Conservation (phyloP, 2,113 vertebrate genomes). For the Oenanthe melanoleuca region DNA sequence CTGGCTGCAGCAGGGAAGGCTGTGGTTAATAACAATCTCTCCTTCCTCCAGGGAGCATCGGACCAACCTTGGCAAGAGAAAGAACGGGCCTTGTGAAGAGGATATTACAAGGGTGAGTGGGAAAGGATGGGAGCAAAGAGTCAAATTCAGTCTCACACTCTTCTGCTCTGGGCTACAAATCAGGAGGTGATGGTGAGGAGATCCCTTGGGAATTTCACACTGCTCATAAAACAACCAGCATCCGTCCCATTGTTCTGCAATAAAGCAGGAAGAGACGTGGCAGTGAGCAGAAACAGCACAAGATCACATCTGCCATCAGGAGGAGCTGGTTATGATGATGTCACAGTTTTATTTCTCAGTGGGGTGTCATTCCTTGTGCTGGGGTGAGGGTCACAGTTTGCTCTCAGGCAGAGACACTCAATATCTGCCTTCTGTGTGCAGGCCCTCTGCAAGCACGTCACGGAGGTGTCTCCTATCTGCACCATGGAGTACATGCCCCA, state of each 20-base stretch:
- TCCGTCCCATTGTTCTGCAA: not conserved
- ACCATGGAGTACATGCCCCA: not conserved
- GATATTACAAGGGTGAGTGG: constrained; percentile 38
- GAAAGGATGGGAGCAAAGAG: not conserved
- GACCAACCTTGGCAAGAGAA: constrained; percentile 16
- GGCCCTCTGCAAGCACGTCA: not conserved
- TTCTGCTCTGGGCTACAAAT: not conserved
- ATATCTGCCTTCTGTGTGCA: not conserved
- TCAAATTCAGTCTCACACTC: not conserved
- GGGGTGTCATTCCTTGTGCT: not conserved
- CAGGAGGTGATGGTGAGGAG: not conserved
- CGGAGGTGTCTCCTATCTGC: rapidly evolving
- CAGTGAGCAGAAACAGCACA: not conserved
- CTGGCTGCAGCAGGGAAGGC: not conserved
- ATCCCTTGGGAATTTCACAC: not conserved
- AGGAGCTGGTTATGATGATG: not conserved
- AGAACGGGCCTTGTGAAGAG: constrained; percentile 24
- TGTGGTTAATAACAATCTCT: not conserved
- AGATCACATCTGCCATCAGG: not conserved
- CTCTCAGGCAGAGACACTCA: not conserved
- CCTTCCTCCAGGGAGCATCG: not conserved
- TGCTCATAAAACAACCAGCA: not conserved
- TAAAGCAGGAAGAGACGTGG: not conserved
- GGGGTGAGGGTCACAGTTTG: not conserved
- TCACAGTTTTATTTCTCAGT: not conserved